phyloP scores from a whole-genome alignment of 1,140 invertebrate species.

The Ectropis grisescens region DNA sequence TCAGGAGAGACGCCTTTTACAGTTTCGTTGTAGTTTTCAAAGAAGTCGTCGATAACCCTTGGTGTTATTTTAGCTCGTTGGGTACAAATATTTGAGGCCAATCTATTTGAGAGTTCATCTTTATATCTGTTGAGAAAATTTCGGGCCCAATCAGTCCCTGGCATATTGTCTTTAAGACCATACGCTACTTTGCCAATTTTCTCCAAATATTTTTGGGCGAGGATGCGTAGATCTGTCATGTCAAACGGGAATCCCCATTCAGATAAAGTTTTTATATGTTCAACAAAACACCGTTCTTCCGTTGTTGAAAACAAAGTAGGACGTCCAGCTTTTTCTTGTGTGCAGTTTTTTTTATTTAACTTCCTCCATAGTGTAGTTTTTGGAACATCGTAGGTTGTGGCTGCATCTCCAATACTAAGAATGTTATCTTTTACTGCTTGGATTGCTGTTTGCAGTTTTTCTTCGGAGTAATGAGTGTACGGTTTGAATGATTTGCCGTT shows the following conservation, averaged over 20 bases:
- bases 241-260: slow-evolving; percentile 9
- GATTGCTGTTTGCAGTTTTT: slow-evolving; percentile 4
- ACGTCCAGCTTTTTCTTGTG: slow-evolving; percentile 5
- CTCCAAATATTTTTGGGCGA: slow-evolving; percentile 7
- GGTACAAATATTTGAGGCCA: slow-evolving; percentile 6
- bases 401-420: slow-evolving; percentile 1
- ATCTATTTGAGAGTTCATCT: slow-evolving; percentile 3
- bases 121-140: slow-evolving; percentile 6
- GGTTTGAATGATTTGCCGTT: slow-evolving; percentile 2
- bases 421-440: not conserved
- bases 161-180: slow-evolving; percentile 8
- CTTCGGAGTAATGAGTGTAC: slow-evolving; percentile 1
- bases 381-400: slow-evolving; percentile 4
- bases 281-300: slow-evolving; percentile 3
- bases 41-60: slow-evolving; percentile 5
- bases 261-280: slow-evolving; percentile 1
- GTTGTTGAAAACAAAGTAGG: slow-evolving; percentile 5
- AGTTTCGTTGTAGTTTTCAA: slow-evolving; percentile 1
- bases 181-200: slow-evolving; percentile 6
- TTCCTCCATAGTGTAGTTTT: slow-evolving; percentile 5
- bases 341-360: slow-evolving; percentile 3
- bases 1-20: slow-evolving; percentile 3
- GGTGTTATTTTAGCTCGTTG: slow-evolving; percentile 4
- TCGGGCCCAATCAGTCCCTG: slow-evolving; percentile 7
- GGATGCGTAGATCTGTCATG: slow-evolving; percentile 3